These are phyloP conservation scores for Pseudeuparius sepicola DNA, from an alignment of 2,888 invertebrate genomes.

Conservation along the genomic window DNA sequence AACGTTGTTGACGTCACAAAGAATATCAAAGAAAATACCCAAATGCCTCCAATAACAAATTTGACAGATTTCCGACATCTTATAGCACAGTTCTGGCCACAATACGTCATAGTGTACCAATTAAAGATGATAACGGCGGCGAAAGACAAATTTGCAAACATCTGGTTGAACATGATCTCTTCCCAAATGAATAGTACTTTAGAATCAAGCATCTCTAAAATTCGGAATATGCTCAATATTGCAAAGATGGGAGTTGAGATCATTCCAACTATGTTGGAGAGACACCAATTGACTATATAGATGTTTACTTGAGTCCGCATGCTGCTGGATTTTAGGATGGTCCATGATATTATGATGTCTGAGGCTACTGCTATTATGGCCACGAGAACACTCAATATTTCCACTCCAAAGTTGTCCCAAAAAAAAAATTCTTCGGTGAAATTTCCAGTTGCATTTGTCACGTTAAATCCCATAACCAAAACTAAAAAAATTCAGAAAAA, in stretches of 20 bases:
- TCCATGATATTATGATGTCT: conserved; percentile 13
- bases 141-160: conserved; percentile 17
- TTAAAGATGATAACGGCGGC: conserved; percentile 15
- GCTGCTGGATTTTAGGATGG: conserved; percentile 9
- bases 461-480: no score
- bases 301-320: conserved; percentile 15
- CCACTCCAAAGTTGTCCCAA: no score
- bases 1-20: conserved; percentile 10
- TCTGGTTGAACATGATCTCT: conserved; percentile 11
- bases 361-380: conserved; percentile 12
- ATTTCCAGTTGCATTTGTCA: no score
- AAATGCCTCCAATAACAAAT: conserved; percentile 11
- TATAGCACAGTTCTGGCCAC: conserved; percentile 8
- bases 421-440: no score
- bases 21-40: conserved; percentile 11
- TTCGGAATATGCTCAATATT: conserved; percentile 13
- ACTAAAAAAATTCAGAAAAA: no score
- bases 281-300: conserved; percentile 19
- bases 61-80: conserved; percentile 11
- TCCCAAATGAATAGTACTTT: conserved; percentile 16
- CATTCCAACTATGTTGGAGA: conserved; percentile 17
- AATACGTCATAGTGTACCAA: conserved; percentile 16
- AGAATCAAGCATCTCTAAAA: conserved; percentile 4
- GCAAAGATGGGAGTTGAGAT: conserved; percentile 12
- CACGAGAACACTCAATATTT: conserved; percentile 9